Percentiles rank a stretch among this genome's conserved stretches.
Evolutionary conservation across 2,113 vertebrate genomes (phyloP).

Genomic region (Solea solea): DNA sequence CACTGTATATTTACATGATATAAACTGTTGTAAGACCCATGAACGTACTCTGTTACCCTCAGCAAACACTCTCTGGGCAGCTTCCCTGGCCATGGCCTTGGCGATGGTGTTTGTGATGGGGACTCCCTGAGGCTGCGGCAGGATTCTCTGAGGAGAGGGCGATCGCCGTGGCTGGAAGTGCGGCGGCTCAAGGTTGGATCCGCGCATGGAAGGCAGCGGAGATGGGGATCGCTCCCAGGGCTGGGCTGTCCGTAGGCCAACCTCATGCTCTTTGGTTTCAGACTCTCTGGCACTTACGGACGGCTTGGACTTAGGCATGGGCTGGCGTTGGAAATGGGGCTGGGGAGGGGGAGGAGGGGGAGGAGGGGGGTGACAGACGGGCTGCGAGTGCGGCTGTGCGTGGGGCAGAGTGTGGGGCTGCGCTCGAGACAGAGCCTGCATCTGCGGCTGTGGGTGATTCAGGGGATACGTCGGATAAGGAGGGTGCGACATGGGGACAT

Average conservation of each 20-base stretch:
- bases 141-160: constrained; percentile 93
- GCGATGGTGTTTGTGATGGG: constrained; percentile 91
- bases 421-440: constrained; percentile 72
- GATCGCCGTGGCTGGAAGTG: constrained; percentile 85
- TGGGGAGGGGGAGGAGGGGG: constrained; percentile 84
- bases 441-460: constrained; percentile 84
- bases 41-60: constrained; percentile 88
- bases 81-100: constrained; percentile 97
- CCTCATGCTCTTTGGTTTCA: constrained; percentile 94
- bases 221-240: constrained; percentile 87
- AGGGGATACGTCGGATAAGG: constrained; percentile 81
- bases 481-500: constrained; percentile 45
- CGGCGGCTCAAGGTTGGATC: constrained; percentile 87
- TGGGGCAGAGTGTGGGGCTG: constrained; percentile 74
- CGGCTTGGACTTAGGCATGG: constrained; percentile 87
- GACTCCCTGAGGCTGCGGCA: constrained; percentile 94
- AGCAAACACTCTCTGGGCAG: constrained; percentile 89
- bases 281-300: constrained; percentile 91
- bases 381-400: constrained; percentile 68
- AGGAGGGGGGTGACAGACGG: constrained; percentile 78
- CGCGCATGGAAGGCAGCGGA: constrained; percentile 76
- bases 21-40: too few species aligned
- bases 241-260: constrained; percentile 77
- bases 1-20: too few species aligned
- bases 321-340: constrained; percentile 80